A percentile compares a stretch with the other conserved stretches of the same genome.
Conservation (phyloP, 2,113 vertebrate genomes). For the Himantopus leucocephalus region DNA sequence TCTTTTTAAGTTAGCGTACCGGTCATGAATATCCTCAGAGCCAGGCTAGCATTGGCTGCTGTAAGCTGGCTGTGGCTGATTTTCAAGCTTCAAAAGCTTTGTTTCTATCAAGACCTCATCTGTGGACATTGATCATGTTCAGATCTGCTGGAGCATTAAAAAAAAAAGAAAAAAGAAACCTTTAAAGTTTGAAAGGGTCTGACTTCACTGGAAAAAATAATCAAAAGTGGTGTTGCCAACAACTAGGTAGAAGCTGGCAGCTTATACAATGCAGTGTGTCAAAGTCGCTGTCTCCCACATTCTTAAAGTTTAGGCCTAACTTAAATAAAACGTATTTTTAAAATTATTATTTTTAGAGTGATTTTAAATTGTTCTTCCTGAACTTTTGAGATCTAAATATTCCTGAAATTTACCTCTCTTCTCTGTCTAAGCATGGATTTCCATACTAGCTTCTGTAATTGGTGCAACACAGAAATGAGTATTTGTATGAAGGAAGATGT, state of each 20-base stretch:
- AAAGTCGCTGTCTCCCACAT: fast-evolving
- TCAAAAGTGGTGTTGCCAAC: neutral
- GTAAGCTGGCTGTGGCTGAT: neutral
- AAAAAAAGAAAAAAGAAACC: neutral
- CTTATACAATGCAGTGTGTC: neutral
- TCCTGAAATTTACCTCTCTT: neutral
- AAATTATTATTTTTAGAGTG: neutral
- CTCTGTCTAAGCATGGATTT: neutral
- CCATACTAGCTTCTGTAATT: neutral
- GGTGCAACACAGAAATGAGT: fast-evolving
- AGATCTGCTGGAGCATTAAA: constrained; percentile 9
- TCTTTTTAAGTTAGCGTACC: neutral
- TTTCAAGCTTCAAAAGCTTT: constrained; percentile 40
- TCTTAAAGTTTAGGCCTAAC: neutral
- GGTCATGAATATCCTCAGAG: neutral
- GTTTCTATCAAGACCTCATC: constrained; percentile 1
- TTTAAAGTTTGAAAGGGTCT: neutral
- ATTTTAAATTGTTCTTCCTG: neutral
- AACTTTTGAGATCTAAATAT: neutral
- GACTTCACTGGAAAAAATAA: neutral
- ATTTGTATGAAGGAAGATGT: neutral
- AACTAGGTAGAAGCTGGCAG: neutral
- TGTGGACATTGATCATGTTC: neutral
- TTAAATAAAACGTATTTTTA: neutral
- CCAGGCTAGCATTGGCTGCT: neutral